Evolutionary conservation across 2,888 invertebrate species (phyloP), one percentile per base, ranked within the genome.

Genomic region (Bembecia ichneumoniformis): DNA sequence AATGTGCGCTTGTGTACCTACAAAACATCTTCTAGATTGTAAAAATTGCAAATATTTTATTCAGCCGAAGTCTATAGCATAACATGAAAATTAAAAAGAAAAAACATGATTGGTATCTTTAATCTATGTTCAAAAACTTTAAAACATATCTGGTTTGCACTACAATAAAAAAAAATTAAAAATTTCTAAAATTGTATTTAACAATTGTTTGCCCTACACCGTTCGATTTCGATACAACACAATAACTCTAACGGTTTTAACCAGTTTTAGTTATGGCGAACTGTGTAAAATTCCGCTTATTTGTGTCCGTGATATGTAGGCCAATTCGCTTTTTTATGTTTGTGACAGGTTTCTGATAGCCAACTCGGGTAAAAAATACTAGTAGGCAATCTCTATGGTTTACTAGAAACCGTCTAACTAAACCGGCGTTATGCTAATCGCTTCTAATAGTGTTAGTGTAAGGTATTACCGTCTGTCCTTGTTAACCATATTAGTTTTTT

Each of bases 251-350:
- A 80, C 79, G 81, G 79, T 74, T 58, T 2, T 68, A 64, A 73
- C 71, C 65, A 70, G 69, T 73, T 73, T 49, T 52, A 13, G 52
- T 52, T 68, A 69, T 71, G 66, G 65, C 64, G 62, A 66, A 68
- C 68, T 70, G 72, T 71, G 74, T 76, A 76, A 71, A 74, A 74
- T 76, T 73, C 77, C 67, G 76, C 71, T 74, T 77, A 76, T 78
- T 79, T 75, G 72, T 73, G 71, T 66, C 65, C 66, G 65, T 59
- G 54, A 65, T 74, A 79, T 77, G 81, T 83, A 71, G 84, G 84
- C 64, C 82, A 77, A 68, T 76, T 72, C 69, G 72, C 55, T 74
- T 74, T 72, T 75, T 72, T 69, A 66, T 61, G 62, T 56, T 66
- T 58, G 60, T 69, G 71, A 81, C 82, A 77, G 79, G 82, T 82